Percentiles rank a stretch among this genome's conserved stretches.
These are phyloP conservation scores for Sigmodon hispidus DNA, from an alignment of 2,113 vertebrate genomes.

Conservation along the genomic window DNA sequence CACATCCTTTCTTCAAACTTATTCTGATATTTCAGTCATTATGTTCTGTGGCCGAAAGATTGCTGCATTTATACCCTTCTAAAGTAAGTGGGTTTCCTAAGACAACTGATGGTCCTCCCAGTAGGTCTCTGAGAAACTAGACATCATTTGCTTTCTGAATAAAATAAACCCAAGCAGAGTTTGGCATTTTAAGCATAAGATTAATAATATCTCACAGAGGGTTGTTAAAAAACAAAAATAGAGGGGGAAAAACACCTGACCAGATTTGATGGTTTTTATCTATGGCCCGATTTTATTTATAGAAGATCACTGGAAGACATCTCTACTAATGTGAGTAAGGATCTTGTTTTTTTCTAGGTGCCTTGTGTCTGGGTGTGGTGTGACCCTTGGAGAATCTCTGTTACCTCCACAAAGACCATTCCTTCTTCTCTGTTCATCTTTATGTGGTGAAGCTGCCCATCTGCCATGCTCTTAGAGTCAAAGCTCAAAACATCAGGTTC, in stretches of 20 bases:
- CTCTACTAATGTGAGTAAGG: background rate
- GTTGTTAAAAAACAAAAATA: background rate
- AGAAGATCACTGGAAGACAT: too few species aligned
- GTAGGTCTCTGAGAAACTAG: background rate
- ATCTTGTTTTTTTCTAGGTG: background rate
- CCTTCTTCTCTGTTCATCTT: conserved; percentile 87
- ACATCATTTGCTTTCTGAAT: background rate
- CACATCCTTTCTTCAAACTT: background rate
- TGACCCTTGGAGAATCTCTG: background rate
- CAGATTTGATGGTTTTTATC: background rate
- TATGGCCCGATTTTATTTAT: background rate
- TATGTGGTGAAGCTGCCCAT: conserved; percentile 87
- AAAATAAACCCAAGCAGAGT: background rate
- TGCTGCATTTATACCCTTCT: background rate
- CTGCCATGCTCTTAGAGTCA: conserved; percentile 86
- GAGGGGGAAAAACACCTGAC: background rate
- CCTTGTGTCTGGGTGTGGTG: background rate
- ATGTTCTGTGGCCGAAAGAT: background rate
- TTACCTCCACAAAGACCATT: conserved; percentile 88
- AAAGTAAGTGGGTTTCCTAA: background rate
- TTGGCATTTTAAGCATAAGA: background rate
- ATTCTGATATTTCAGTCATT: background rate
- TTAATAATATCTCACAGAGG: background rate
- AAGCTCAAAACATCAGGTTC: conserved; percentile 86
- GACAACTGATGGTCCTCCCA: background rate